A percentile compares a stretch with the other conserved stretches of the same genome.
phyloP scores from a whole-genome alignment of 2,888 invertebrate species.

The Odontomyia ornata region DNA sequence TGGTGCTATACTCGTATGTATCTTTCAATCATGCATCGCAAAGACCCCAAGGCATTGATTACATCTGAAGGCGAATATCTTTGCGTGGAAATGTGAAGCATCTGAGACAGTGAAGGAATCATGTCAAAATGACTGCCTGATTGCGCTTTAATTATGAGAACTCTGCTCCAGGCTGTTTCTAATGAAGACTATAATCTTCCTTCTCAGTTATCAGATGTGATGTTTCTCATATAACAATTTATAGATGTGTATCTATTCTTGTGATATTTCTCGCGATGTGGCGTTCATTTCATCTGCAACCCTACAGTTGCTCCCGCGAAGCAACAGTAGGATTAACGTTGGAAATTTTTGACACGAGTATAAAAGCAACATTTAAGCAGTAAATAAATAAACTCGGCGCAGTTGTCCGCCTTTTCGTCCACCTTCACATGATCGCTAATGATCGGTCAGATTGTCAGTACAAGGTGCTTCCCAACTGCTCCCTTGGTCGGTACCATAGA shows the following conservation, averaged over 20 bases:
- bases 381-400: slow-evolving; percentile 38
- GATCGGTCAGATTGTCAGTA: slow-evolving; percentile 20
- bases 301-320: background rate
- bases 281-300: background rate
- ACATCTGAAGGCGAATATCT: background rate
- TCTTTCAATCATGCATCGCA: background rate
- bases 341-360: slow-evolving; percentile 27
- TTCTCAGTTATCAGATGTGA: background rate
- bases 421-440: slow-evolving; percentile 17
- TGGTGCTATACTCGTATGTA: too few relatives aligned
- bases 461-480: slow-evolving; percentile 20
- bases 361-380: background rate
- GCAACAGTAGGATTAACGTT: background rate
- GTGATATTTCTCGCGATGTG: too few relatives aligned
- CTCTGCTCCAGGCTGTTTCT: slow-evolving; percentile 44
- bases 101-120: slow-evolving; percentile 17
- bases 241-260: background rate
- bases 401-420: slow-evolving; percentile 19
- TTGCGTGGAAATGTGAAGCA: background rate
- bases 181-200: slow-evolving; percentile 31
- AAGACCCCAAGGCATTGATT: background rate
- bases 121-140: slow-evolving; percentile 44
- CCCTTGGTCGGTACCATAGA: background rate
- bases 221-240: background rate
- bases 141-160: slow-evolving; percentile 48